These are phyloP conservation scores for Sphaerophoria taeniata DNA, from an alignment of 2,888 invertebrate species.

Conservation along the genomic window DNA sequence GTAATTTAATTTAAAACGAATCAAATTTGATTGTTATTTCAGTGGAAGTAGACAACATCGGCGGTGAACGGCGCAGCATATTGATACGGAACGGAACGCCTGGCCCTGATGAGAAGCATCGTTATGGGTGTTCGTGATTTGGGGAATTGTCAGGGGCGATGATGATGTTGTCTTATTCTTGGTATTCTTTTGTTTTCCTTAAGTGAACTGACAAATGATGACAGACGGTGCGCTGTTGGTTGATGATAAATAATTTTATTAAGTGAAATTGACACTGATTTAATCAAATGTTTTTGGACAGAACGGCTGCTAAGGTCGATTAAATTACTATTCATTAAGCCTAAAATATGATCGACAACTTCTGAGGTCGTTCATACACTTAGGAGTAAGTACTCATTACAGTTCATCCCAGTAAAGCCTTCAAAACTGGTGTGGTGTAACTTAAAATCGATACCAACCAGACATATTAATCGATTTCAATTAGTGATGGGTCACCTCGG, in stretches of 20 bases:
- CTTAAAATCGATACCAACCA: no score
- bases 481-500: no score
- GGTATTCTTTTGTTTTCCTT: slow-evolving; percentile 41
- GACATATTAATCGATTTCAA: no score
- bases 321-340: background rate
- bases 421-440: no score
- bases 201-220: background rate
- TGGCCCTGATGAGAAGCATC: background rate
- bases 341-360: no score
- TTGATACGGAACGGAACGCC: no score
- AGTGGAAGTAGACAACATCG: slow-evolving; percentile 22
- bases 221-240: slow-evolving; percentile 6
- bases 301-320: background rate
- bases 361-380: no score
- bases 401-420: no score
- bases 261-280: slow-evolving; percentile 40
- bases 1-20: slow-evolving; percentile 74
- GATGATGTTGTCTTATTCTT: slow-evolving; percentile 49
- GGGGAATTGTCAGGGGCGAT: slow-evolving; percentile 49
- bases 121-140: slow-evolving; percentile 64
- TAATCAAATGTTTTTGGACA: slow-evolving; percentile 13
- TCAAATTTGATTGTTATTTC: slow-evolving; percentile 72
- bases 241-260: slow-evolving; percentile 42
- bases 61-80: background rate
- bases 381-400: no score